Percentiles rank a stretch among this genome's conserved stretches.
Conservation (phyloP, 2,888 invertebrate species). For the Eilema griseolum region DNA sequence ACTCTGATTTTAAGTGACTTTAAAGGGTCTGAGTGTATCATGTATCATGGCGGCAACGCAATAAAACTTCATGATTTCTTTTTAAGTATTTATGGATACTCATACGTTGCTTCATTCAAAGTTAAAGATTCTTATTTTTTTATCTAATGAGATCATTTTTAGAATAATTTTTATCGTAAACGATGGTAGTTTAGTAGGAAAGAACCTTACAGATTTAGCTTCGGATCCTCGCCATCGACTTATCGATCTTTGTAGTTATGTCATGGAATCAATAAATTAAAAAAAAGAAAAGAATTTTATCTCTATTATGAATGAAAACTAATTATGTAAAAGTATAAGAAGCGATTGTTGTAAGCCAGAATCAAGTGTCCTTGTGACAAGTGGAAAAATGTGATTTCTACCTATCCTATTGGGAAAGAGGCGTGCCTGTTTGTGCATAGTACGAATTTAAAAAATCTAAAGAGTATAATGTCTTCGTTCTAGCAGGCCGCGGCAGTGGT, state of each 20-base stretch:
- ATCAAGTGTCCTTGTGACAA: too few species aligned
- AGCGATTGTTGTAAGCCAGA: too few species aligned
- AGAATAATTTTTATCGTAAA: not conserved
- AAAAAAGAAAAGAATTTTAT: too few species aligned
- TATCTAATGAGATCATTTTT: not conserved
- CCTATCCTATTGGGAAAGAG: not conserved
- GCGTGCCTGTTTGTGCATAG: not conserved
- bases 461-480: too few species aligned
- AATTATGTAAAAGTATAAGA: too few species aligned
- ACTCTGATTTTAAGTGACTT: conserved; percentile 33
- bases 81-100: conserved; percentile 23
- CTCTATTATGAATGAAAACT: too few species aligned
- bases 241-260: too few species aligned
- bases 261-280: too few species aligned
- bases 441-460: not conserved
- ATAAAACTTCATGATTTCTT: conserved; percentile 20
- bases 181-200: too few species aligned
- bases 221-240: too few species aligned
- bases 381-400: not conserved
- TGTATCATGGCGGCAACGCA: conserved; percentile 31
- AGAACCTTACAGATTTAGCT: too few species aligned
- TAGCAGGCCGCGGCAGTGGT: too few species aligned
- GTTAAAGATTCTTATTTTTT: not conserved
- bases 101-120: not conserved
- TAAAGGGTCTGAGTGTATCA: conserved; percentile 20